Base-by-base conservation (phyloP, 2,113 vertebrate genomes). In the Ranitomeya variabilis region DNA sequence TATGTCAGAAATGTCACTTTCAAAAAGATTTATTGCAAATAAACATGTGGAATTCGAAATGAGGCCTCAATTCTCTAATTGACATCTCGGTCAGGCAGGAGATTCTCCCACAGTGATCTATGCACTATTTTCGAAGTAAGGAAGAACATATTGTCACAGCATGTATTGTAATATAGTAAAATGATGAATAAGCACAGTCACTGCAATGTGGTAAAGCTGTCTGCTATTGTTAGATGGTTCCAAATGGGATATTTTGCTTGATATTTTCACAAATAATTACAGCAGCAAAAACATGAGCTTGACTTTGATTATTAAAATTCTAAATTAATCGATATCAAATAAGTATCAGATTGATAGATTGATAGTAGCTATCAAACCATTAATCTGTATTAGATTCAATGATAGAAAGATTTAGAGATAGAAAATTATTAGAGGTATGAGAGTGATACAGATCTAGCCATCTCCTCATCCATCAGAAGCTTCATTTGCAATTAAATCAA, bases 1-100 rank as follows among this genome's bases (percentile, higher is more conserved):
- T 60, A 78, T 86, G 74, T 80, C 85, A 79, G 45, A 57, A 79
- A 89, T 88, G 51, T 92, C 57, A 90, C 11, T 59, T 79, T 19
- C n/a, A 79, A n/a, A 60, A 66, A 64, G 60, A 86, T 54, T 18
- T 90, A 90, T 80, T 89, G 76, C 73, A 90, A 90, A 86, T 89
- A 86, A 80, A 89, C 83, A 88, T 60, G 87, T 90, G 62, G 86
- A 89, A 86, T 85, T 26, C 71, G 1, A 4, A 81, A n/a, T 52
- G 55, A 80, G 57, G 57, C 86, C 19, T 86, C 23, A 80, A 31
- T 85, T 88, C 26, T 45, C 26, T 80, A 88, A 90, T 87, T 90
- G 80, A 88, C 26, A 90, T 10, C 51, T 80, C n/a, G 89, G 81
- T 64, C 79, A 71, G 11, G 15, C 60, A 57, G 0, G 57, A 60